These are phyloP conservation scores for Drosophila melanosoma DNA, from an alignment of 2,888 invertebrate genomes.

Conservation along the genomic window DNA sequence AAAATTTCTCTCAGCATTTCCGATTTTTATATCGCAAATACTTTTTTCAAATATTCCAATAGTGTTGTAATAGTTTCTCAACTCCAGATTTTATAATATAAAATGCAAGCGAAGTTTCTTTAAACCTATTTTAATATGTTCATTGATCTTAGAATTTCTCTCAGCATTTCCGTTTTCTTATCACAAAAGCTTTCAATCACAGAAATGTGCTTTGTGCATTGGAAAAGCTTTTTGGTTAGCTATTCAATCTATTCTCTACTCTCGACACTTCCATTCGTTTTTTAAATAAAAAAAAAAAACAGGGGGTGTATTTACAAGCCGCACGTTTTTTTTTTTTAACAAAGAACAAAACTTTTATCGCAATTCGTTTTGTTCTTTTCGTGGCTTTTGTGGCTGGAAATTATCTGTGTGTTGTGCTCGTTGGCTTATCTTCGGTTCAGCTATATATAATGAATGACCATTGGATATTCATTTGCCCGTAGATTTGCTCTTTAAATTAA, in stretches of 20 bases:
- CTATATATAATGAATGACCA: conserved; percentile 32
- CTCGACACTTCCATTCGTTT: conserved; percentile 8
- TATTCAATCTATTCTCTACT: background rate
- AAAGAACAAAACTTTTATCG: conserved; percentile 40
- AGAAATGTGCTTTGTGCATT: background rate
- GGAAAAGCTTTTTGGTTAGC: conserved; percentile 5
- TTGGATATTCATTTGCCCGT: conserved; percentile 49
- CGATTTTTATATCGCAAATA: background rate
- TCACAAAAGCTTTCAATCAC: conserved; percentile 4
- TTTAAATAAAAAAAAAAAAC: conserved; percentile 24
- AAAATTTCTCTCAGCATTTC: background rate
- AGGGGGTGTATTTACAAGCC: conserved; percentile 66
- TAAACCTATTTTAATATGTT: background rate
- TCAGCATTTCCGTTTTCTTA: background rate
- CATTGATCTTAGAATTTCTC: conserved; percentile 2
- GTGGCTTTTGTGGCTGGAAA: conserved; percentile 44
- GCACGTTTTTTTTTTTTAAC: conserved; percentile 2
- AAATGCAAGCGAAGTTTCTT: background rate
- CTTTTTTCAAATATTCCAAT: background rate
- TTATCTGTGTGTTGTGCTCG: conserved; percentile 37
- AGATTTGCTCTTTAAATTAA: conserved; percentile 47
- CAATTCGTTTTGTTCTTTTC: conserved; percentile 43
- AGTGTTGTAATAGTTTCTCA: background rate
- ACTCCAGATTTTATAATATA: background rate
- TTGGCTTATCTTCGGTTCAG: conserved; percentile 34